Conservation (phyloP, 53 echinoderm and acorn worm species). For the Astropecten irregularis region DNA sequence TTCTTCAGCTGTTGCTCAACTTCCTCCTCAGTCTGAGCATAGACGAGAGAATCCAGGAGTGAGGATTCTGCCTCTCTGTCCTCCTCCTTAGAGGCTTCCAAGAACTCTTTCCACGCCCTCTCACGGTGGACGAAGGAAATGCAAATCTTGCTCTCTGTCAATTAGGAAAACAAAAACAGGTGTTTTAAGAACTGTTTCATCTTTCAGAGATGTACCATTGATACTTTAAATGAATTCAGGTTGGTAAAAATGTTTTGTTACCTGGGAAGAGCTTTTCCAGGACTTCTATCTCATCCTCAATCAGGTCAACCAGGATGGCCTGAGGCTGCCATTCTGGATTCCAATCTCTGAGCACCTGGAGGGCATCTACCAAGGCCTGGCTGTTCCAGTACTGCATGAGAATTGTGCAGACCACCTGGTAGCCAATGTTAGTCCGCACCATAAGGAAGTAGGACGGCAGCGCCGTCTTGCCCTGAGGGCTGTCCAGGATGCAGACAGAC, state of each 20-base stretch:
- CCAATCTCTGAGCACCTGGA: conserved; percentile 62
- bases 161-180: not conserved
- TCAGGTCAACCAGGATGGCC: conserved; percentile 64
- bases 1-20: not conserved
- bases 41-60: conserved; percentile 37
- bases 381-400: conserved; percentile 67
- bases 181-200: not conserved
- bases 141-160: conserved; percentile 51
- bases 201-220: not conserved
- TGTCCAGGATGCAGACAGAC: conserved; percentile 58
- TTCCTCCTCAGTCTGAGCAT: conserved; percentile 42
- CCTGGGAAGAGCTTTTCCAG: conserved; percentile 68
- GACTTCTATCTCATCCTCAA: conserved; percentile 64
- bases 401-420: conserved; percentile 63
- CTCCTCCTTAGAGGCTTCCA: conserved; percentile 14
- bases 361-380: conserved; percentile 61
- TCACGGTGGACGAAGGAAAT: conserved; percentile 54
- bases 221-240: not conserved
- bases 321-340: conserved; percentile 82
- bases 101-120: conserved; percentile 58
- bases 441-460: conserved; percentile 68
- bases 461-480: conserved; percentile 54
- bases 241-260: too few species aligned
- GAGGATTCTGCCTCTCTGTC: not conserved
- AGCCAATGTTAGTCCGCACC: conserved; percentile 67